These are phyloP conservation scores for Brachirus orientalis DNA, from an alignment of 2,113 vertebrate genomes.

Conservation along the genomic window DNA sequence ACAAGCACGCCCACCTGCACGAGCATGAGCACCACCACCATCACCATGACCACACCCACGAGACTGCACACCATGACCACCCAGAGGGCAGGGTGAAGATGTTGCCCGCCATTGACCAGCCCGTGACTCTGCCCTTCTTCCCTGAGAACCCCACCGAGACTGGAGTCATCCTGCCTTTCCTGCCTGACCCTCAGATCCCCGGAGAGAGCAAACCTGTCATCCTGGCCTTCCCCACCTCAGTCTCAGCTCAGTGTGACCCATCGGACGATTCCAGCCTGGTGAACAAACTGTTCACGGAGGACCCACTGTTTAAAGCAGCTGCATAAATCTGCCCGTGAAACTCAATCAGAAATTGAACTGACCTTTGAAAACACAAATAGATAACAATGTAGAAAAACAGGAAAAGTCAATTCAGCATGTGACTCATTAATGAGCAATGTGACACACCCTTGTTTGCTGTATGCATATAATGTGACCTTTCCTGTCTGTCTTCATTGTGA, in stretches of 20 bases:
- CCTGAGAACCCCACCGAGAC: conserved; percentile 35
- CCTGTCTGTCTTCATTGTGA: background rate
- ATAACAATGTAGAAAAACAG: background rate
- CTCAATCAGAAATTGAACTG: background rate
- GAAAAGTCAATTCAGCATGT: background rate
- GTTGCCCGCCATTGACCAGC: conserved; percentile 58
- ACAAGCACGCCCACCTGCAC: conserved; percentile 78
- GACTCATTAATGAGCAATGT: background rate
- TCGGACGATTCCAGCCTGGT: background rate
- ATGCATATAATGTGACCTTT: too few relatives aligned
- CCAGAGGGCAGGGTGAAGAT: conserved; percentile 57
- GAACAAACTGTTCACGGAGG: conserved; percentile 60
- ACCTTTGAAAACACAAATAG: background rate
- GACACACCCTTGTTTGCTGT: background rate
- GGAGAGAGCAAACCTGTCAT: conserved; percentile 62
- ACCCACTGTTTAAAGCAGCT: conserved; percentile 65
- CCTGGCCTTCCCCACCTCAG: conserved; percentile 53
- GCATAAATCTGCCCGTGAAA: conserved; percentile 17
- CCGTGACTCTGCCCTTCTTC: conserved; percentile 52
- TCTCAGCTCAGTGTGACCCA: conserved; percentile 54
- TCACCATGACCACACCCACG: conserved; percentile 65
- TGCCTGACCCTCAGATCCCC: conserved; percentile 68
- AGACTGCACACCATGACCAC: background rate
- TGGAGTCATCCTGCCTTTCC: conserved; percentile 51
- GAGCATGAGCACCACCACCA: conserved; percentile 82